Conservation (phyloP, 2,888 invertebrate species). For the Ditula angustiorana region DNA sequence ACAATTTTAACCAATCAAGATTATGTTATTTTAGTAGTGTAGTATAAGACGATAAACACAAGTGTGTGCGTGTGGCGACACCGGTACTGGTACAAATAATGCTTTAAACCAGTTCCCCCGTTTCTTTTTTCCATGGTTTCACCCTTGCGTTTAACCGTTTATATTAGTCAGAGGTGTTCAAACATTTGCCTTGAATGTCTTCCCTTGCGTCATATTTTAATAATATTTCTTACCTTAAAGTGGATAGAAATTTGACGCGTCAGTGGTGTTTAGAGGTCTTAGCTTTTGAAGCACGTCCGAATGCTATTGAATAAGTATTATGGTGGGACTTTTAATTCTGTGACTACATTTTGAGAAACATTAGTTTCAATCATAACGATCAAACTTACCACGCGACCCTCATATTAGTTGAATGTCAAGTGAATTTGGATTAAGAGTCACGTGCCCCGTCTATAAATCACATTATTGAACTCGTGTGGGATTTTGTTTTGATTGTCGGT, state of each 20-base stretch:
- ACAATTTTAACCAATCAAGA: too few relatives aligned
- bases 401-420: slow-evolving; percentile 46
- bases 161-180: slow-evolving; percentile 17
- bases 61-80: too few relatives aligned
- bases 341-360: slow-evolving; percentile 20
- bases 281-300: neutral
- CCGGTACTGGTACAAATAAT: too few relatives aligned
- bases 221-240: neutral
- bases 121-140: too few relatives aligned
- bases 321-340: neutral
- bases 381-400: slow-evolving; percentile 34
- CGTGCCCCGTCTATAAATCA: slow-evolving; percentile 54
- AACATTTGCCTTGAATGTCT: slow-evolving; percentile 5
- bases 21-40: too few relatives aligned
- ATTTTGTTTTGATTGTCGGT: slow-evolving; percentile 62
- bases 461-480: slow-evolving; percentile 53
- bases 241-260: neutral
- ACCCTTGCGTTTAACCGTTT: slow-evolving; percentile 40
- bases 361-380: slow-evolving; percentile 14
- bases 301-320: neutral
- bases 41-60: too few relatives aligned
- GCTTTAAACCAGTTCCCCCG: too few relatives aligned
- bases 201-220: neutral
- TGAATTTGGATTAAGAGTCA: slow-evolving; percentile 44
- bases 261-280: neutral